A percentile compares a stretch with the other conserved stretches of the same genome.
Evolutionary conservation across 2,888 invertebrate species (phyloP).

Genomic region (Drosophila hawaiiensis): DNA sequence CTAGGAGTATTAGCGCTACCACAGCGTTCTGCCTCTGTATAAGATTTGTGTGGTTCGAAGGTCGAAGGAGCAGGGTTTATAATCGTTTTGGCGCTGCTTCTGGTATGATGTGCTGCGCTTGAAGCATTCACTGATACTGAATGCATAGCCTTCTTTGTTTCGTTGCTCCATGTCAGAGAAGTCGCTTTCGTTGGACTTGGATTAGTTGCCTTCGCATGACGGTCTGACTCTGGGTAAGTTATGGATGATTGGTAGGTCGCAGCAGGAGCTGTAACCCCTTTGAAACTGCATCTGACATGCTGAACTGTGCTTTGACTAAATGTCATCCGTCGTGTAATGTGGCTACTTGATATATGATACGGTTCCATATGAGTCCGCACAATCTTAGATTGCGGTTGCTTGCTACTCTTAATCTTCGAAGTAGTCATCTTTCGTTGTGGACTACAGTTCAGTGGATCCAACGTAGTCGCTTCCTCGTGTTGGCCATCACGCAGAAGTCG

Average conservation of each 20-base stretch:
- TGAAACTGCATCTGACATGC: neutral
- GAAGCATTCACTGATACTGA: neutral
- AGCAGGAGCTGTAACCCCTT: neutral
- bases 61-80: neutral
- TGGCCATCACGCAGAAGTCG: neutral
- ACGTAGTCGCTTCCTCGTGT: neutral
- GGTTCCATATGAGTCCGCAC: neutral
- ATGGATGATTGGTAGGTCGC: neutral
- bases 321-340: neutral
- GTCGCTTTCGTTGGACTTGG: neutral
- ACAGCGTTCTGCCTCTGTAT: neutral
- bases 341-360: neutral
- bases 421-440: neutral
- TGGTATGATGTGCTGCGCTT: neutral
- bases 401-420: neutral
- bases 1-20: slow-evolving; percentile 4
- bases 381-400: slow-evolving; percentile 3
- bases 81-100: neutral
- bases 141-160: neutral
- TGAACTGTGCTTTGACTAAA: neutral
- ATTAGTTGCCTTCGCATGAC: neutral
- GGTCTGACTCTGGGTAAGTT: neutral
- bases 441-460: neutral
- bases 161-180: neutral
- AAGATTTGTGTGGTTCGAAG: neutral